Percentiles rank a stretch among this genome's conserved stretches.
phyloP scores from a whole-genome alignment of 1,140 invertebrate species.

The Lordiphosa clarofinis region DNA sequence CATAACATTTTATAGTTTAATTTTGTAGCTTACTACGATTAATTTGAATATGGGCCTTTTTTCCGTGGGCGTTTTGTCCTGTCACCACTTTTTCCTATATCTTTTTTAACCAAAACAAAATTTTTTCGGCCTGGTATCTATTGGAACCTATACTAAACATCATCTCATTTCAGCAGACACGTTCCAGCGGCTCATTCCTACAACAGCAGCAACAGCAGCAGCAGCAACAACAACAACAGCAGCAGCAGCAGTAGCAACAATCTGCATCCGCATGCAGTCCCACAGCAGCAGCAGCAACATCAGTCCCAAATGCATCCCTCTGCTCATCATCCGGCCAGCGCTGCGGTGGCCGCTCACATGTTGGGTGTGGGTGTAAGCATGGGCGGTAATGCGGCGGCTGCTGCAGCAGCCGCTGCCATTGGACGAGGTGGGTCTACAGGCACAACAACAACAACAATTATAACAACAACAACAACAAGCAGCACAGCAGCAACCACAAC shows the following conservation, averaged over 20 bases:
- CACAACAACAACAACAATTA: conserved; percentile 32
- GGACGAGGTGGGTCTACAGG: conserved; percentile 76
- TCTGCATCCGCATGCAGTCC: conserved; percentile 23
- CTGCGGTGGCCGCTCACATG: conserved; percentile 55
- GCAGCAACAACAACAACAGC: conserved; percentile 24
- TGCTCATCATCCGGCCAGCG: conserved; percentile 42
- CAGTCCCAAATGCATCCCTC: conserved; percentile 18
- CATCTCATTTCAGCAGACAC: conserved; percentile 27
- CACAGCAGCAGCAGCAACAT: conserved; percentile 38
- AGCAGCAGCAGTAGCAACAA: conserved; percentile 27
- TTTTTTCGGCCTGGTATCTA: no score
- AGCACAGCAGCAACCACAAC: conserved; percentile 30
- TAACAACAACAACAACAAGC: conserved; percentile 47
- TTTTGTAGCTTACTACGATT: no score
- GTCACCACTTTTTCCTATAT: no score
- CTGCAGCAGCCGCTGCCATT: conserved; percentile 24
- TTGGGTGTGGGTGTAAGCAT: conserved; percentile 34
- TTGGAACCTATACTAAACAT: background rate
- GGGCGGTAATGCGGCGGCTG: conserved; percentile 31
- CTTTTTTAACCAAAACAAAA: no score
- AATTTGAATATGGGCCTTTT: no score
- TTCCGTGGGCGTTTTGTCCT: no score
- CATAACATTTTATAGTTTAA: no score
- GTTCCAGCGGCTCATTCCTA: conserved; percentile 38
- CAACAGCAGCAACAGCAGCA: conserved; percentile 39